These are phyloP conservation scores for Prosapia bicincta DNA, from an alignment of 2,888 invertebrate species.

Conservation along the genomic window DNA sequence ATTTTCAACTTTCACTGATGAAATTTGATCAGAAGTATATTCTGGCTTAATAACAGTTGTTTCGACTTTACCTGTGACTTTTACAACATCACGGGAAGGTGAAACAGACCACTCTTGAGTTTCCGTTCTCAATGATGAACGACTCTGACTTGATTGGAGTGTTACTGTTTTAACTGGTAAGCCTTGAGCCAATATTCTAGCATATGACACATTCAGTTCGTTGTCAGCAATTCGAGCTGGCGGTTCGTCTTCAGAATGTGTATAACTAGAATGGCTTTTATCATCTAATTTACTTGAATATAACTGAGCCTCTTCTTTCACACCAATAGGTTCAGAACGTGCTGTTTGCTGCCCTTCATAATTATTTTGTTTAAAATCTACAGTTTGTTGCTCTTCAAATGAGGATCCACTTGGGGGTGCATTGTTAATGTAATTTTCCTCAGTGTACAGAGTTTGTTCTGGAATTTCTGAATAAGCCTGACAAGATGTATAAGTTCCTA, in stretches of 20 bases:
- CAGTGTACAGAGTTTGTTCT: conserved; percentile 15
- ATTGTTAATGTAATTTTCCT: not conserved
- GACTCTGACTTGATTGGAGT: conserved; percentile 6
- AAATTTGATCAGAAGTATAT: conserved; percentile 5
- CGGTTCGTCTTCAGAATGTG: conserved; percentile 18
- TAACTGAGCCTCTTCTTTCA: not conserved
- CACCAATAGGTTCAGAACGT: conserved; percentile 4
- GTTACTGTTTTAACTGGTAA: conserved; percentile 11
- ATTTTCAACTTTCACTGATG: conserved; percentile 4
- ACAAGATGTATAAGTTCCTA: conserved; percentile 37
- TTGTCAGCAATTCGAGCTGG: conserved; percentile 13
- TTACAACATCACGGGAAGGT: conserved; percentile 21
- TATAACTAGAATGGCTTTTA: conserved; percentile 16
- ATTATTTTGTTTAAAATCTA: not conserved
- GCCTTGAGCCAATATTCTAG: conserved; percentile 29
- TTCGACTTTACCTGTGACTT: conserved; percentile 22
- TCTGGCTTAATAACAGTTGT: not conserved
- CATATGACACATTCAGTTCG: conserved; percentile 26
- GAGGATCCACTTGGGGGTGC: not conserved
- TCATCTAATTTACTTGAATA: conserved; percentile 6
- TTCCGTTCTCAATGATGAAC: conserved; percentile 14
- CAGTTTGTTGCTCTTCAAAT: not conserved
- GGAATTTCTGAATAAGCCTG: conserved; percentile 7
- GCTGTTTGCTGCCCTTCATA: not conserved
- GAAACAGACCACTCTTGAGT: conserved; percentile 13